phyloP scores from a whole-genome alignment of 2,888 invertebrate genomes.

The Orchesellides sinensis region DNA sequence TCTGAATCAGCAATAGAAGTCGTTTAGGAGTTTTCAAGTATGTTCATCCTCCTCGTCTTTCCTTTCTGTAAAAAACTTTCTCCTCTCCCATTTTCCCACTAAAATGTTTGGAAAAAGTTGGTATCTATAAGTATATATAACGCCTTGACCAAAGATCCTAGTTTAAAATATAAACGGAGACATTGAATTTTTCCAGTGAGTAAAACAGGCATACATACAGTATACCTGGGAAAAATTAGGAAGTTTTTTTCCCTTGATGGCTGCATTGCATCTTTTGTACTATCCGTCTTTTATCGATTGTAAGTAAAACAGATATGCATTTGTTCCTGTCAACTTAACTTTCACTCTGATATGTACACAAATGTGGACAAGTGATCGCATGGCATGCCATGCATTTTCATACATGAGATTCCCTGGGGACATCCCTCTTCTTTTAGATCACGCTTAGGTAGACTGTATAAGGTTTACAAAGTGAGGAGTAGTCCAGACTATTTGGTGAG shows the following conservation, averaged over 20 bases:
- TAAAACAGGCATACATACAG: neutral
- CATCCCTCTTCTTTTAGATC: conserved; percentile 13
- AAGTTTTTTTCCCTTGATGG: neutral
- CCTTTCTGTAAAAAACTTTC: conserved; percentile 5
- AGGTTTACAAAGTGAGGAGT: too few species aligned
- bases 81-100: neutral
- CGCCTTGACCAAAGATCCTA: conserved; percentile 9
- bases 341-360: neutral
- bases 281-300: neutral
- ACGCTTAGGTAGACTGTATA: neutral
- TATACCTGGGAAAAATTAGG: neutral
- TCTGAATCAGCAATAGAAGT: conserved; percentile 1
- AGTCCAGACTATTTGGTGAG: too few species aligned
- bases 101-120: neutral
- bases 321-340: neutral
- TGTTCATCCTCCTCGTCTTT: neutral
- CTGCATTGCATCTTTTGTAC: neutral
- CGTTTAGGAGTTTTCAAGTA: conserved; percentile 2
- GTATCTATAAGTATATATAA: neutral
- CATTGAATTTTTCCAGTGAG: neutral
- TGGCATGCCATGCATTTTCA: conserved; percentile 23
- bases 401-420: conserved; percentile 26
- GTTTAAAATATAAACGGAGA: conserved; percentile 15
- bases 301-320: neutral
- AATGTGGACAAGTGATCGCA: neutral